Base-by-base conservation (phyloP, 2,113 vertebrate species). In the Pangasianodon hypophthalmus region DNA sequence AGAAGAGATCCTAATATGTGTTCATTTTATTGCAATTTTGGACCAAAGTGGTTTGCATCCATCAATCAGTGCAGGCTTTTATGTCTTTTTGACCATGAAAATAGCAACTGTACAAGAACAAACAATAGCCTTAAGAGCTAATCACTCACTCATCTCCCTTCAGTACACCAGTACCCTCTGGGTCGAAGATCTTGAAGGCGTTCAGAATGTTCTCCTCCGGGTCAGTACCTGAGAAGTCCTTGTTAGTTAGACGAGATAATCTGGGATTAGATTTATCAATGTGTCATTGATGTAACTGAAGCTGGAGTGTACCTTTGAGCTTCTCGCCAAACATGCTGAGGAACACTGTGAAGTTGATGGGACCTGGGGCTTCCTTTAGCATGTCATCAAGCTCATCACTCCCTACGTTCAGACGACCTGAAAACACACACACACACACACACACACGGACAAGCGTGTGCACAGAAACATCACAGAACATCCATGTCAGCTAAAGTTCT, bases 251-350 rank as follows among this genome's bases (percentile, higher is more conserved):
- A 11, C 19, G 9, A 37, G n/a, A 37, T 56, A 29, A 87, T 44
- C 19, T 75, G n/a, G 37, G 85, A 58, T 56, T 3, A 56, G 48
- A 18, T 32, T 87, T 21, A 58, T 32, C 21, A 64, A 1, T 79
- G 87, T 50, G 2, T 83, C 4, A 62, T 62, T 62, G 4, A 44
- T 62, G 4, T 24, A 26, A 24, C 10, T 48, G 1, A n/a, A 89
- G 41, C 50, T 13, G 13, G 46, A 77, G 14, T 95, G 92, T 85
- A 98, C 97, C 97, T 96, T 98, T 98, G 87, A 98, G 96, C 92
- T 98, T 98, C 95, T 98, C 97, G 60, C 97, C 97, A 91, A 98
- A 97, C 97, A 98, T 98, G 9, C 97, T 96, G n/a, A 92, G 93
- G 93, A 98, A 98, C 92, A 98, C 95, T 0, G 97, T 98, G 93